phyloP scores from a whole-genome alignment of 1,140 invertebrate genomes.

The Heliconius melpomene region DNA sequence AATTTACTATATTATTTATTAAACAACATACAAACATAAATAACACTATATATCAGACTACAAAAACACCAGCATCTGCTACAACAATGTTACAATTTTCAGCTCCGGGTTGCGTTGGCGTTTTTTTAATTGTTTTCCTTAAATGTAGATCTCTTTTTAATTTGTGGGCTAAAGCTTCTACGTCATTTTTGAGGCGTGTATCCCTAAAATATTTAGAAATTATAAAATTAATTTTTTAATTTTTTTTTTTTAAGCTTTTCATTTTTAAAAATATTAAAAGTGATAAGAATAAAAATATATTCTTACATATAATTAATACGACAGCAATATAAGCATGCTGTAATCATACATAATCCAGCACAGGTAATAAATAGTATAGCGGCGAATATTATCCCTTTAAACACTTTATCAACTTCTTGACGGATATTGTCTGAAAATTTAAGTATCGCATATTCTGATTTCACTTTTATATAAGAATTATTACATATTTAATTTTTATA shows the following conservation, averaged over 20 bases:
- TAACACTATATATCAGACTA: slow-evolving; percentile 46
- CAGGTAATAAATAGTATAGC: slow-evolving; percentile 58
- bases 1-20: not conserved
- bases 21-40: not conserved
- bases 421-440: slow-evolving; percentile 57
- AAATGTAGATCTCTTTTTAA: slow-evolving; percentile 55
- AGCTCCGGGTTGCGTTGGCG: slow-evolving; percentile 39
- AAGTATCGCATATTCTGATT: not conserved
- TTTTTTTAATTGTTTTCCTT: slow-evolving; percentile 43
- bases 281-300: not conserved
- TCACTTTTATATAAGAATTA: no score
- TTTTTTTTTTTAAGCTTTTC: no score
- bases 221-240: no score
- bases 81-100: slow-evolving; percentile 68
- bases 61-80: slow-evolving; percentile 60
- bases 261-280: not conserved
- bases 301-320: slow-evolving; percentile 66
- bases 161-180: slow-evolving; percentile 61
- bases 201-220: slow-evolving; percentile 52
- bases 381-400: slow-evolving; percentile 57
- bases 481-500: not conserved
- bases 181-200: slow-evolving; percentile 53
- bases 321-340: slow-evolving; percentile 64
- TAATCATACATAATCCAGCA: slow-evolving; percentile 50
- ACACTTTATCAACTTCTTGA: slow-evolving; percentile 55